These are phyloP conservation scores for Fragum fragum DNA, from an alignment of 2,888 invertebrate species.

Conservation along the genomic window DNA sequence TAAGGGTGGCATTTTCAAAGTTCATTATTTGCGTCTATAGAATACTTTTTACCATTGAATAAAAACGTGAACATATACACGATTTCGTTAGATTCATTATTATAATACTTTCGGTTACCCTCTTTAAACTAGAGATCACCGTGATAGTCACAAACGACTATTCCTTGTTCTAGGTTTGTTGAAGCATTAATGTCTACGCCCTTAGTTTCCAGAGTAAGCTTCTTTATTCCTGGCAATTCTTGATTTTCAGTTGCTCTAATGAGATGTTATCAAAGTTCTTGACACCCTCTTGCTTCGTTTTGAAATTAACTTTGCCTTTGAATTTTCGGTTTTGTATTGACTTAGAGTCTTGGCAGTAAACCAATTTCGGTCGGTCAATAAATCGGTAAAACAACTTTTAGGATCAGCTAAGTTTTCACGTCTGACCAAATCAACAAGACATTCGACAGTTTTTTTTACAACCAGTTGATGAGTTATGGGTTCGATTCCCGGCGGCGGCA, in stretches of 20 bases:
- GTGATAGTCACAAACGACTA: constrained; percentile 14
- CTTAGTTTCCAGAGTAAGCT: not conserved
- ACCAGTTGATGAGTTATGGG: no score
- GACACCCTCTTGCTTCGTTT: no score
- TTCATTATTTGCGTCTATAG: constrained; percentile 13
- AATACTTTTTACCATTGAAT: not conserved
- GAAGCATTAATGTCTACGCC: not conserved
- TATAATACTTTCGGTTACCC: constrained; percentile 7
- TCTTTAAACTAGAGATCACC: not conserved
- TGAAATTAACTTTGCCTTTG: no score
- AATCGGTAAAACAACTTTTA: no score
- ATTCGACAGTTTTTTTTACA: not conserved
- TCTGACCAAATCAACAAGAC: not conserved
- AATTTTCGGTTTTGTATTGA: no score
- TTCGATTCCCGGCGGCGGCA: no score
- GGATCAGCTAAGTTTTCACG: no score
- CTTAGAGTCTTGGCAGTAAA: no score
- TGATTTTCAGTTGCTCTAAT: not conserved
- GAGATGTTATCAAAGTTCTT: no score
- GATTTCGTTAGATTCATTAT: not conserved
- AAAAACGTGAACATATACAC: constrained; percentile 12
- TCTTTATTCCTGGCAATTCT: not conserved
- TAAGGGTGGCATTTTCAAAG: constrained; percentile 20
- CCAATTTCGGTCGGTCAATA: no score
- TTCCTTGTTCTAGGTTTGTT: not conserved